Conservation (phyloP, 2,888 invertebrate species). For the Amaurobius ferox region DNA sequence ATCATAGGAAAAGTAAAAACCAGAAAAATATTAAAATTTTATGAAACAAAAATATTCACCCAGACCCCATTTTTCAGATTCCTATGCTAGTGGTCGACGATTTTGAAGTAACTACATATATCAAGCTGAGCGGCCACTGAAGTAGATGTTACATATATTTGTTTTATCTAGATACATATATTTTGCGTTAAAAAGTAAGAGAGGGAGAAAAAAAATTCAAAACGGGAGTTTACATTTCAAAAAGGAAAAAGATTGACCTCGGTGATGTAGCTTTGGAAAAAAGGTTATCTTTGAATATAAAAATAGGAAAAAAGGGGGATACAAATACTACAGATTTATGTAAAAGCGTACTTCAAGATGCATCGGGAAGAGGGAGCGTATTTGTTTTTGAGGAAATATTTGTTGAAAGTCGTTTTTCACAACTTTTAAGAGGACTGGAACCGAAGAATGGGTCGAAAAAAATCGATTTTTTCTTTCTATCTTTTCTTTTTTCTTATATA, state of each 20-base stretch:
- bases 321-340: neutral
- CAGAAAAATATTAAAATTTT: too few relatives aligned
- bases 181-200: neutral
- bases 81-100: neutral
- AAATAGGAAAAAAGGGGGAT: neutral
- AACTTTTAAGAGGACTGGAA: too few relatives aligned
- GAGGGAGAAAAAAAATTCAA: neutral
- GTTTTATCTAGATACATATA: neutral
- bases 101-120: neutral
- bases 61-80: too few relatives aligned
- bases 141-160: too few relatives aligned
- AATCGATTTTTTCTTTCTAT: too few relatives aligned
- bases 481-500: too few relatives aligned
- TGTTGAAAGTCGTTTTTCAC: neutral
- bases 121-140: neutral
- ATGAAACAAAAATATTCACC: too few relatives aligned
- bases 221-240: neutral
- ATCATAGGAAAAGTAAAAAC: too few relatives aligned
- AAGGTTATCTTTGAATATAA: neutral
- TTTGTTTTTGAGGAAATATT: neutral
- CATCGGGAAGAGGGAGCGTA: neutral
- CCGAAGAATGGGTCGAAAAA: too few relatives aligned
- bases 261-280: neutral
- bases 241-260: conserved; percentile 2
- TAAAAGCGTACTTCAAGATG: conserved; percentile 1